Evolutionary conservation across 2,888 invertebrate species (phyloP), one percentile per base, ranked within the genome.

Genomic region (Amphipyra berbera): DNA sequence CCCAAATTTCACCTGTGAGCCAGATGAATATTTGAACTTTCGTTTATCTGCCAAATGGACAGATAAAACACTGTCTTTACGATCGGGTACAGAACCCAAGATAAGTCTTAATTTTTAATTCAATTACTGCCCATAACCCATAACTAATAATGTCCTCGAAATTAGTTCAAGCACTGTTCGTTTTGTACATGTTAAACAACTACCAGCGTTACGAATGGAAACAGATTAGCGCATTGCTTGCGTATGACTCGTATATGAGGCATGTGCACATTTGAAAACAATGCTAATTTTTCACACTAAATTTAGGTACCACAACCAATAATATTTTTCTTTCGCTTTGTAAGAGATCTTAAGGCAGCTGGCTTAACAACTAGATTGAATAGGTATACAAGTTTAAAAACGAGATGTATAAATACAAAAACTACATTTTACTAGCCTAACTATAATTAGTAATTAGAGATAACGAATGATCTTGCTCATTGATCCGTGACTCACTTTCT

Each of bases 401-500:
- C 38, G 2, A 38, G 4, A 1, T 6, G 30, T 30, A 30, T 30
- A 6, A 30, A 30, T 30, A 14, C 13, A 40, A 40, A 6, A 40
- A 14, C 40, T 21, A 44, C 8, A 7, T 48, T 60, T 30, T 66
- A 14, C 27, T n/a, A 21, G 4, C 4, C 13, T 13, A 46, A 42
- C 41, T 49, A 13, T 41, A 14, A 46, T 59, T 48, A 49, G 47
- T 47, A 35, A 35, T 35, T 6, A 50, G 27, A 50, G 14, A 60
- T 50, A n/a, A 73, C 30, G 67, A 69, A 47, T 48, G 9, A 44
- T 67, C 57, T 38, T 73, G 56, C 53, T 62, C 62, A 63, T 47
- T 66, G 68, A 73, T 73, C 68, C 73, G 65, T 66, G 15, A 52
- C 62, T 47, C 21, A 62, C 73, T 76, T 76, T 76, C 79, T 76